Conservation (phyloP, 2,888 invertebrate genomes). For the Adelphocoris suturalis region DNA sequence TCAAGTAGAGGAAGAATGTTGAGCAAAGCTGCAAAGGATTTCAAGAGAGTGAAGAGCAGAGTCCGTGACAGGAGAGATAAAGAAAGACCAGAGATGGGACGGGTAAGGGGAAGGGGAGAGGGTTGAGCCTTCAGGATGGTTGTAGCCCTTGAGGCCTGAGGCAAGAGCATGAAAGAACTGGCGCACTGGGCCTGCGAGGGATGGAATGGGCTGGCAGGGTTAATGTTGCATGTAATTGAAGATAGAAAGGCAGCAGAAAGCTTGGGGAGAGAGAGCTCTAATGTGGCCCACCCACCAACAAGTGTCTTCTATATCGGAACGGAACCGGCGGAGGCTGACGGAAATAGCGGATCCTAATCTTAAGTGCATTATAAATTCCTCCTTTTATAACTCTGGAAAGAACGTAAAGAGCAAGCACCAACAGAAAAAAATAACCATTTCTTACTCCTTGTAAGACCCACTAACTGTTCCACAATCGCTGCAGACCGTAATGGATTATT, state of each 20-base stretch:
- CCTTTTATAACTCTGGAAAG: conserved; percentile 23
- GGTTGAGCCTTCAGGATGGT: background rate
- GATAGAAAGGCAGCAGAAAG: conserved; percentile 53
- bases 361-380: conserved; percentile 47
- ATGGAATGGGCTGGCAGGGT: conserved; percentile 44
- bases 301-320: conserved; percentile 57
- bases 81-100: background rate
- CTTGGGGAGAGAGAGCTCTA: conserved; percentile 35
- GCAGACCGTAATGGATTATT: background rate
- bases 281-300: conserved; percentile 51
- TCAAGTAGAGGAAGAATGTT: no score
- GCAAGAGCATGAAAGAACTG: conserved; percentile 22
- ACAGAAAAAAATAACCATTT: background rate
- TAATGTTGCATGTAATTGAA: conserved; percentile 61
- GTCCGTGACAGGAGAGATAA: conserved; percentile 10
- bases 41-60: background rate
- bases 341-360: conserved; percentile 55
- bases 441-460: conserved; percentile 13
- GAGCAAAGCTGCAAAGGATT: no score
- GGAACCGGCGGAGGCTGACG: conserved; percentile 32
- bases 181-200: conserved; percentile 5
- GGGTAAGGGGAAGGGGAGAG: background rate
- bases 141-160: conserved; percentile 9
- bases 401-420: background rate
- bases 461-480: background rate